Conservation (phyloP, 2,113 vertebrate species). For the Telmatochromis sp. region DNA sequence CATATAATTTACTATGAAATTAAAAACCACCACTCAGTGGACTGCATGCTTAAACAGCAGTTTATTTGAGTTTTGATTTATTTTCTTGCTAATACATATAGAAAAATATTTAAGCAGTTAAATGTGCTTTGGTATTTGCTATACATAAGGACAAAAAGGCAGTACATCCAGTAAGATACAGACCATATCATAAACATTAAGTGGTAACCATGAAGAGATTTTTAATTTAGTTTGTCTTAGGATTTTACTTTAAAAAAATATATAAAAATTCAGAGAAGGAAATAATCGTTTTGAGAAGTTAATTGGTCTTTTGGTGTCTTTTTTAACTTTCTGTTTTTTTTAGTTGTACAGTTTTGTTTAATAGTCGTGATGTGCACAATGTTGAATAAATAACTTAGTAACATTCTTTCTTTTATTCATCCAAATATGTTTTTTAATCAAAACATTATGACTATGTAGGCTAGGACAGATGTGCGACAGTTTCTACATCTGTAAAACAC, state of each 20-base stretch:
- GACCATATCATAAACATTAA: accelerated
- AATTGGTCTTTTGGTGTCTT: accelerated
- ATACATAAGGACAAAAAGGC: accelerated
- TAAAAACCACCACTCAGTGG: accelerated
- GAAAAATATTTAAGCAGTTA: background rate
- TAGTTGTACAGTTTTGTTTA: background rate
- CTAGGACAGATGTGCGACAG: accelerated
- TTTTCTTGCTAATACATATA: background rate
- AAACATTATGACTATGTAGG: background rate
- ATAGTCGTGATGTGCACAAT: accelerated
- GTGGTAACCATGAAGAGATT: background rate
- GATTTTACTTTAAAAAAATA: accelerated
- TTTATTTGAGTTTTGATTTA: background rate
- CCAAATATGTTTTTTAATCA: accelerated
- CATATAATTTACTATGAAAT: background rate
- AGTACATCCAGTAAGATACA: background rate
- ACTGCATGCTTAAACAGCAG: background rate
- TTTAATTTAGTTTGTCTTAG: background rate
- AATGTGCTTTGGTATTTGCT: background rate
- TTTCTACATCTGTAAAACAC: accelerated
- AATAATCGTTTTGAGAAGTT: accelerated
- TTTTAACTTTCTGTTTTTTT: accelerated
- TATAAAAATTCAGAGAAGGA: accelerated
- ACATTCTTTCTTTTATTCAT: accelerated
- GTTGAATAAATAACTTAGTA: background rate